phyloP scores from a whole-genome alignment of 2,797 vertebrate genomes.

The Leptatherina wallacei region DNA sequence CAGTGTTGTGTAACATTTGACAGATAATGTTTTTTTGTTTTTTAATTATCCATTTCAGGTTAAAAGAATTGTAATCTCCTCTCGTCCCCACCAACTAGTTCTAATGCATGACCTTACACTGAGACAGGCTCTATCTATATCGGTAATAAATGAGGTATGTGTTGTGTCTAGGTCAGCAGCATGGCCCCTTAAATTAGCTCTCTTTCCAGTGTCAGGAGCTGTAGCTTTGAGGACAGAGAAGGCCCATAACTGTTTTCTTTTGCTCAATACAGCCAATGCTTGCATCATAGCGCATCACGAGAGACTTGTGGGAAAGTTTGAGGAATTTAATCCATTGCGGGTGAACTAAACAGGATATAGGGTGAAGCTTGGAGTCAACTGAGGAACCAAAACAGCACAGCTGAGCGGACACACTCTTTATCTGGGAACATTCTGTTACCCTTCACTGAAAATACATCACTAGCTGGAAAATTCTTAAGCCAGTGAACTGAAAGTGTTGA shows the following conservation, averaged over 20 bases:
- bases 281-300: background rate
- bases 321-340: constrained; percentile 8
- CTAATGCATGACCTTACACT: constrained; percentile 40
- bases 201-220: constrained; percentile 59
- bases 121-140: constrained; percentile 72
- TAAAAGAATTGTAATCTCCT: constrained; percentile 18
- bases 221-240: background rate
- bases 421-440: constrained; percentile 55
- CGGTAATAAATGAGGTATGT: constrained; percentile 73
- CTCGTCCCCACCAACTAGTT: constrained; percentile 22
- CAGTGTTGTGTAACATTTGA: background rate
- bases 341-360: constrained; percentile 67
- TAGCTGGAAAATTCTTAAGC: constrained; percentile 17
- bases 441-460: constrained; percentile 31
- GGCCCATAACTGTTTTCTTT: background rate
- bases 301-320: constrained; percentile 13
- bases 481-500: constrained; percentile 27
- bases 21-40: background rate
- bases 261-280: background rate
- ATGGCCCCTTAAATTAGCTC: constrained; percentile 75
- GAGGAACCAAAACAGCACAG: constrained; percentile 37
- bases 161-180: constrained; percentile 76
- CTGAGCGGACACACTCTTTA: constrained; percentile 38
- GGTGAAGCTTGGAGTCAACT: constrained; percentile 55
- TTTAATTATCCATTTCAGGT: background rate